phyloP scores from a whole-genome alignment of 1,140 invertebrate species.

The Drosophila insularis region DNA sequence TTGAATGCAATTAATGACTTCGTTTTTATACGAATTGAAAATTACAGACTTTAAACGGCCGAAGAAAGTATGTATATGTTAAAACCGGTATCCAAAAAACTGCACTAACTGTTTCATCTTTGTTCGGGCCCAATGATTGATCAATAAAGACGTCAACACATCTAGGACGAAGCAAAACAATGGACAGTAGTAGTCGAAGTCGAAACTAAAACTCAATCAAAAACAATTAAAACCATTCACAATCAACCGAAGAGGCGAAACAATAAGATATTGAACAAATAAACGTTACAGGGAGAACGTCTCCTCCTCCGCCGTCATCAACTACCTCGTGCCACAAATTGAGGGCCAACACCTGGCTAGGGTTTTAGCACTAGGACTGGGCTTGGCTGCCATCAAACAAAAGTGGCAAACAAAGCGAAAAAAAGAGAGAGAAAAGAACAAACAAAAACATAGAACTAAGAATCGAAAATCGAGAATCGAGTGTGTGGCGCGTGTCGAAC shows the following conservation, averaged over 20 bases:
- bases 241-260: constrained; percentile 53
- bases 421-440: constrained; percentile 23
- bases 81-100: neutral
- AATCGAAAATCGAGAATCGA: constrained; percentile 33
- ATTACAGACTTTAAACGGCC: neutral
- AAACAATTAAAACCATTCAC: constrained; percentile 68
- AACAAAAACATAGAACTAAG: neutral
- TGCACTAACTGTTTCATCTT: neutral
- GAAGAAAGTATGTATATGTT: neutral
- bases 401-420: constrained; percentile 60
- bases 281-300: neutral
- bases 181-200: constrained; percentile 10
- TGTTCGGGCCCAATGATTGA: neutral
- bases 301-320: neutral
- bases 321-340: constrained; percentile 5
- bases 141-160: constrained; percentile 15
- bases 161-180: constrained; percentile 9
- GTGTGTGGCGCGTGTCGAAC: constrained; percentile 51
- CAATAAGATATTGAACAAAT: constrained; percentile 58
- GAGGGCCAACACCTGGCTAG: constrained; percentile 42
- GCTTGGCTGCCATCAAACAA: constrained; percentile 64
- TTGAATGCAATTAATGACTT: constrained; percentile 63
- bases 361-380: constrained; percentile 47
- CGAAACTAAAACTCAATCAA: constrained; percentile 63
- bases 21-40: constrained; percentile 44